Evolutionary conservation across 1,140 invertebrate species (phyloP).

Genomic region (Teleopsis dalmanni): DNA sequence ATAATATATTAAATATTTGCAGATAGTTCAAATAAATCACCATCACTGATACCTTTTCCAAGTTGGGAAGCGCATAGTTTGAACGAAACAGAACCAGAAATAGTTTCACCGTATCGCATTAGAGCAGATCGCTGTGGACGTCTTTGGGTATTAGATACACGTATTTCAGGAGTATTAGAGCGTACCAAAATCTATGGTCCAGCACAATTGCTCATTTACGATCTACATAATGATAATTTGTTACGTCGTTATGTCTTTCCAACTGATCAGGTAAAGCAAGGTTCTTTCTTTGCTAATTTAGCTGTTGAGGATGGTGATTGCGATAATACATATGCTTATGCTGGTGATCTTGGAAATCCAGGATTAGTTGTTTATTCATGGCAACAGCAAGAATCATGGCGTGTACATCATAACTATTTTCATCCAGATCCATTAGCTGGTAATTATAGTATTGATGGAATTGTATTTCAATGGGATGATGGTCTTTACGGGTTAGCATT

Average conservation of each 20-base stretch:
- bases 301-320: constrained; percentile 63
- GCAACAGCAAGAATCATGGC: constrained; percentile 58
- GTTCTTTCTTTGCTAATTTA: constrained; percentile 68
- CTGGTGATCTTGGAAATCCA: constrained; percentile 57
- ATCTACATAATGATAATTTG: constrained; percentile 62
- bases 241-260: constrained; percentile 57
- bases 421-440: constrained; percentile 60
- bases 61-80: constrained; percentile 61
- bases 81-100: constrained; percentile 50
- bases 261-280: constrained; percentile 54
- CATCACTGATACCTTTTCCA: constrained; percentile 63
- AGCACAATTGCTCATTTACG: constrained; percentile 62
- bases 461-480: constrained; percentile 67
- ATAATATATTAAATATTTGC: constrained; percentile 29
- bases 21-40: constrained; percentile 58
- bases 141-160: constrained; percentile 70
- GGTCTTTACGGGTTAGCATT: constrained; percentile 65
- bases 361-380: constrained; percentile 64
- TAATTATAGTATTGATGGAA: constrained; percentile 62
- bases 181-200: constrained; percentile 45
- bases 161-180: constrained; percentile 56
- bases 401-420: constrained; percentile 63
- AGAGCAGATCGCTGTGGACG: constrained; percentile 64
- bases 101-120: constrained; percentile 66
- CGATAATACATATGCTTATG: constrained; percentile 58